phyloP scores from a whole-genome alignment of 2,888 invertebrate species.

The Drosophila anomalata region DNA sequence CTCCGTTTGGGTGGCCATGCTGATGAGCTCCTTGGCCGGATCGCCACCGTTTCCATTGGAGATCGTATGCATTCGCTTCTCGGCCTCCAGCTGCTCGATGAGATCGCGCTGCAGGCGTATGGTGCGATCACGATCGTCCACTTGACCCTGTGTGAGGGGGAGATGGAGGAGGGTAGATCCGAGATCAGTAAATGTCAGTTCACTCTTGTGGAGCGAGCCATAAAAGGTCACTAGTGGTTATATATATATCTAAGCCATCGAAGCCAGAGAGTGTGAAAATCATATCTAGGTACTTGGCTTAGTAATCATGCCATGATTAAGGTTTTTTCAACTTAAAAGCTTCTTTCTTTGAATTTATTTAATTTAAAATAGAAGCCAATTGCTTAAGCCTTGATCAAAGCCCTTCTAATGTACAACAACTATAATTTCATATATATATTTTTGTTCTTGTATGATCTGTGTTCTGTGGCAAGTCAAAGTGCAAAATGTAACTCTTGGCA shows the following conservation, averaged over 20 bases:
- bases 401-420: slow-evolving; percentile 19
- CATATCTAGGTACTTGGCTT: slow-evolving; percentile 31
- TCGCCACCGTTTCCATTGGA: slow-evolving; percentile 22
- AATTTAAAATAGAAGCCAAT: background rate
- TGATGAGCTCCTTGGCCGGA: slow-evolving; percentile 86
- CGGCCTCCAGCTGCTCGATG: slow-evolving; percentile 86
- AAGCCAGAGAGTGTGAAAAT: slow-evolving; percentile 69
- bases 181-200: slow-evolving; percentile 45
- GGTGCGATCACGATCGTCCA: slow-evolving; percentile 93
- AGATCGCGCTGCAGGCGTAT: slow-evolving; percentile 92
- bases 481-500: slow-evolving; percentile 17
- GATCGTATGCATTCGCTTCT: slow-evolving; percentile 70
- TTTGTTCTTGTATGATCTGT: slow-evolving; percentile 15
- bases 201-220: slow-evolving; percentile 49
- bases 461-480: slow-evolving; percentile 27
- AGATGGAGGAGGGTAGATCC: slow-evolving; percentile 5
- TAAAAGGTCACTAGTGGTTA: slow-evolving; percentile 59
- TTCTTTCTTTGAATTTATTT: background rate
- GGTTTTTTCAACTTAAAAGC: background rate
- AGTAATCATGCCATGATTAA: slow-evolving; percentile 33
- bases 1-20: slow-evolving; percentile 94
- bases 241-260: slow-evolving; percentile 66
- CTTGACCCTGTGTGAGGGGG: slow-evolving; percentile 86
- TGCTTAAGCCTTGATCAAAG: slow-evolving; percentile 13
- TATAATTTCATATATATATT: slow-evolving; percentile 6